A percentile compares a stretch with the other conserved stretches of the same genome.
Evolutionary conservation across 2,113 vertebrate genomes (phyloP).

Genomic region (Dunckerocampus dactyliophorus): DNA sequence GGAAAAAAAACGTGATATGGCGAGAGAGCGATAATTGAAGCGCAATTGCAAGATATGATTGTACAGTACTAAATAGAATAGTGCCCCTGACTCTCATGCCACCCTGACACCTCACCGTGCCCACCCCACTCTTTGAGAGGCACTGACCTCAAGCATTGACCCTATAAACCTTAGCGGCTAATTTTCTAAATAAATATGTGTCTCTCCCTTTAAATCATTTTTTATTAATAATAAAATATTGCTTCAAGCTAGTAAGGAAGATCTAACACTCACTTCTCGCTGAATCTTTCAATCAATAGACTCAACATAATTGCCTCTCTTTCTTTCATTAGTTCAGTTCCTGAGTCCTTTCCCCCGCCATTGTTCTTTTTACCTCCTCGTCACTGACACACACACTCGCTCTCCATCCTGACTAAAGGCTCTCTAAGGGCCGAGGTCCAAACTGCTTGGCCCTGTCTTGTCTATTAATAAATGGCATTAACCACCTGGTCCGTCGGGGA

Average conservation of each 20-base stretch:
- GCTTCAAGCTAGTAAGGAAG: conserved; percentile 41
- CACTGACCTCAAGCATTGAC: too few species aligned
- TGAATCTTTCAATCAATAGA: conserved; percentile 52
- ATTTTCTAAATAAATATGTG: not conserved
- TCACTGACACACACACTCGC: conserved; percentile 43
- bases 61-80: too few species aligned
- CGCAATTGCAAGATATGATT: too few species aligned
- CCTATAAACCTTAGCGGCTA: too few species aligned
- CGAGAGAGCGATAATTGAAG: too few species aligned
- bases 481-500: conserved; percentile 76
- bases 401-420: conserved; percentile 72
- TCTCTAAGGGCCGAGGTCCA: conserved; percentile 71
- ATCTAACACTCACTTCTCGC: conserved; percentile 18
- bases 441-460: conserved; percentile 72
- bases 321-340: conserved; percentile 43
- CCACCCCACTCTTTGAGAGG: too few species aligned
- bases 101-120: too few species aligned
- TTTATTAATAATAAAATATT: conserved; percentile 47
- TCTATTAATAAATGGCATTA: conserved; percentile 85
- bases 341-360: not conserved
- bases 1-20: too few species aligned
- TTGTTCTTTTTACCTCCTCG: conserved; percentile 40
- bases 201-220: conserved; percentile 33
- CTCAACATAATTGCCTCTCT: conserved; percentile 33
- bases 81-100: too few species aligned